Base-by-base conservation (phyloP, 1,140 invertebrate species). In the Scaptomyza hsui region DNA sequence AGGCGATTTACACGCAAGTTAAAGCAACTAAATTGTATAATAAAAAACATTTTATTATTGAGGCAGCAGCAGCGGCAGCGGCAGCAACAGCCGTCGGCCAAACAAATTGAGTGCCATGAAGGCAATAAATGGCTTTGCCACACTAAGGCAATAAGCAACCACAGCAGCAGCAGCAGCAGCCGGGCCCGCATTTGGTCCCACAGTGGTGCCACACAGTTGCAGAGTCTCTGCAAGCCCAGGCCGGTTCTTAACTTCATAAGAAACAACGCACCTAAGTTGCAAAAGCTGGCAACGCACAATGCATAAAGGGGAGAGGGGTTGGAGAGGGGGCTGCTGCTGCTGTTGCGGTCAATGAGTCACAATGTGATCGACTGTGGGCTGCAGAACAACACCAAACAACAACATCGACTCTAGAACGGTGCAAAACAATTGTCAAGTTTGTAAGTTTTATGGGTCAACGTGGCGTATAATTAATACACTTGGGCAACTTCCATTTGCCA, bases 71-170 rank as follows among this genome's bases (percentile, higher is more conserved):
- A 35, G 57, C 45, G n/a, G 47, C 51, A 39, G 57, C 45, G n/a
- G 47, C 51, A 39, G 32, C 47, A 35, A 47, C 68, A 61, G 82
- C 81, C 82, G 77, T 65, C 74, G 82, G 81, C 82, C 78, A 81
- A 86, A 86, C 82, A 86, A 86, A 86, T 86, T 86, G 81, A 86
- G 81, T 86, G 81, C 82, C 82, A 85, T 85, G 81, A 86, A 85
- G 81, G 81, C 81, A 85, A 85, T 85, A 85, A 85, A 85, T 85
- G 81, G 78, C 78, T 49, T 29, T 63, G 64, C 32, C 32, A 37
- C 32, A 37, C 12, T 37, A 37, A n/a, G 7, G 52, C 78, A 76
- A 68, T 68, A 72, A 68, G 63, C 63, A 72, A 39, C 67, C 7
- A 21, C 59, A 63, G 42, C 53, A 21, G 35, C 62, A 59, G 45